Conservation (phyloP, 2,888 invertebrate species). For the Eustalomyia histrio region DNA sequence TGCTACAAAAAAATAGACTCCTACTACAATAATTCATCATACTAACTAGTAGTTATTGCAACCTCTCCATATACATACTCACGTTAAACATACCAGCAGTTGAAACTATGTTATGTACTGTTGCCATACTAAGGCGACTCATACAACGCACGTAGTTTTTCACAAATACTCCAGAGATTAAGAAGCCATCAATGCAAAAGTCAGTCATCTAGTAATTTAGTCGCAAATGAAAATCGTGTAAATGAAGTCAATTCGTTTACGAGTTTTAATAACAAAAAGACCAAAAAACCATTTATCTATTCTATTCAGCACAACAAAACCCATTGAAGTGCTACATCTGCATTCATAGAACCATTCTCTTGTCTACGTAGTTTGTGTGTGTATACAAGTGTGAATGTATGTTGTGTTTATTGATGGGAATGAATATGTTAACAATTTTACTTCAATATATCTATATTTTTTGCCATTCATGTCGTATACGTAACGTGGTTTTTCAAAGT, state of each 20-base stretch:
- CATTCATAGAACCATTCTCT: background rate
- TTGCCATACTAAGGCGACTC: slow-evolving; percentile 47
- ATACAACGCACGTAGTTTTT: slow-evolving; percentile 60
- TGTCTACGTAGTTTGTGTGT: background rate
- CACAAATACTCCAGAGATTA: slow-evolving; percentile 55
- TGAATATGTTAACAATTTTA: slow-evolving; percentile 55
- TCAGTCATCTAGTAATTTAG: slow-evolving; percentile 61
- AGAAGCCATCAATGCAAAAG: slow-evolving; percentile 60
- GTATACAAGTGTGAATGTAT: background rate
- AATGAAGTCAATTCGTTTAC: slow-evolving; percentile 64
- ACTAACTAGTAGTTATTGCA: background rate
- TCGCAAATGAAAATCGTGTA: slow-evolving; percentile 64
- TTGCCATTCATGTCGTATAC: slow-evolving; percentile 56
- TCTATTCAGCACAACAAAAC: slow-evolving; percentile 36
- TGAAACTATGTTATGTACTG: slow-evolving; percentile 1
- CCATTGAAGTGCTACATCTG: background rate
- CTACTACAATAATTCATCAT: slow-evolving; percentile 8
- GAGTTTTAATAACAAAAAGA: slow-evolving; percentile 60
- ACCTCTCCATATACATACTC: slow-evolving; percentile 19
- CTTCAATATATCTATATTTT: slow-evolving; percentile 35
- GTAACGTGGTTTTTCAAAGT: slow-evolving; percentile 61
- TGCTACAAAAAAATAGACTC: slow-evolving; percentile 16
- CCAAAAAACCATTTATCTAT: slow-evolving; percentile 58
- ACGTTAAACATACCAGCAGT: background rate
- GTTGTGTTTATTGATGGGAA: slow-evolving; percentile 1